Base-by-base conservation (phyloP, 2,113 vertebrate genomes). In the Fregata magnificens region DNA sequence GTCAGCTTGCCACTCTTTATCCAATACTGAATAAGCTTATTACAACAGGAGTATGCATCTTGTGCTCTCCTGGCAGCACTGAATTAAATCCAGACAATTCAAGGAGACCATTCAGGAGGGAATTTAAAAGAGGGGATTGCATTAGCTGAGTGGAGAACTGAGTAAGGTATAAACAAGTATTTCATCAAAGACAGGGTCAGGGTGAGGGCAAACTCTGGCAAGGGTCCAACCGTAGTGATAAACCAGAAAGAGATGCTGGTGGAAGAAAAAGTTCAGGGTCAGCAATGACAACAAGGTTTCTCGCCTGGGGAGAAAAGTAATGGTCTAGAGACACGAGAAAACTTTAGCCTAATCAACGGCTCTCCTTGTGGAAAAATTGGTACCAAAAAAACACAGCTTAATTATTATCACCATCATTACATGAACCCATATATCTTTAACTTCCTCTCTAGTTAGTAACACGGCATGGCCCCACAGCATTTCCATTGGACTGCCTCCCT, bases 381-480 rank as follows among this genome's bases (percentile, higher is more conserved):
- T 58, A 87, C 52, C 55, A 45, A 92, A 93, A 96, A 92, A 97
- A 71, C 77, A 76, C 10, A 56, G 65, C 38, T 95, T 90, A 83
- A 83, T 96, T 95, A 69, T 89, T 82, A 87, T 84, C 81, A 69
- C 42, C 32, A 62, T 65, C 49, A 13, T 67, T 45, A 28, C 5
- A 5, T 25, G 78, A 97, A 62, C 70, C 42, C n/a, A 47, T 72
- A 16, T 65, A 69, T 80, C 83, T 87, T 91, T 82, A 76, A 50
- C 53, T 84, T 92, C n/a, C 61, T 53, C 17, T 42, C 29, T 59
- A 28, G 28, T 53, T 49, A 81, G 55, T 14, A 59, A 12, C 20
- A 49, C 0, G 1, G 63, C 42, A 15, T 0, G 0, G 58, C 26
- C 25, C 1, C 0, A 0, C 26, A 29, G 28, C 0, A 0, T 71